Evolutionary conservation across 64 coral and sea anemone species (phyloP).

Genomic region (Pocillopora verrucosa): DNA sequence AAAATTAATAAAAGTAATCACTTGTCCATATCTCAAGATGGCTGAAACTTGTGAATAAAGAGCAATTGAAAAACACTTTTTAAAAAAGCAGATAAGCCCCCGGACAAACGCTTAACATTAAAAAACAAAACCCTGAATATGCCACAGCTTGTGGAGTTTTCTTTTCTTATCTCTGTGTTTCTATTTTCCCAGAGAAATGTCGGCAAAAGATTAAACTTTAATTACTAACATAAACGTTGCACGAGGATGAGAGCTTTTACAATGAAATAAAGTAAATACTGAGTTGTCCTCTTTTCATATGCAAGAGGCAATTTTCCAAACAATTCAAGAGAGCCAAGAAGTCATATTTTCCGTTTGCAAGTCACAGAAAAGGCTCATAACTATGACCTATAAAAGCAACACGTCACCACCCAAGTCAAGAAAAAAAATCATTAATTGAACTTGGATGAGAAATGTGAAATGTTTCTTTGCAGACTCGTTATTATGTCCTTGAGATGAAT

Average conservation of each 20-base stretch:
- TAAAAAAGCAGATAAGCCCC: neutral
- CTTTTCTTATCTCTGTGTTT: too few relatives aligned
- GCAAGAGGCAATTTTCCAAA: neutral
- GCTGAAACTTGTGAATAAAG: neutral
- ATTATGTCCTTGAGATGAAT: slow-evolving; percentile 28
- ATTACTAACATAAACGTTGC: too few relatives aligned
- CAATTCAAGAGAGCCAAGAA: too few relatives aligned
- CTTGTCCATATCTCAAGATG: neutral
- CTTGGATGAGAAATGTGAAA: neutral
- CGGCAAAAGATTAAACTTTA: too few relatives aligned
- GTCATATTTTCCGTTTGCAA: too few relatives aligned
- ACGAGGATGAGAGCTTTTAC: too few relatives aligned
- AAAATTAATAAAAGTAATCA: neutral
- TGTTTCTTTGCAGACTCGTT: slow-evolving; percentile 7
- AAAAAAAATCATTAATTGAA: neutral
- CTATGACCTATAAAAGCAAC: neutral
- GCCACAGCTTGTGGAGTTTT: too few relatives aligned
- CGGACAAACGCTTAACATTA: too few relatives aligned
- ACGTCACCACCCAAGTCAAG: slow-evolving; percentile 7
- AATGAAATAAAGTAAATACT: too few relatives aligned
- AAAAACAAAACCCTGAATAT: too few relatives aligned
- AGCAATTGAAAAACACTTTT: neutral
- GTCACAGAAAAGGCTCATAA: neutral
- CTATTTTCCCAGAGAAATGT: too few relatives aligned
- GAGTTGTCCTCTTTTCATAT: neutral